Base-by-base conservation (phyloP, 2,113 vertebrate genomes). In the Promerops cafer region DNA sequence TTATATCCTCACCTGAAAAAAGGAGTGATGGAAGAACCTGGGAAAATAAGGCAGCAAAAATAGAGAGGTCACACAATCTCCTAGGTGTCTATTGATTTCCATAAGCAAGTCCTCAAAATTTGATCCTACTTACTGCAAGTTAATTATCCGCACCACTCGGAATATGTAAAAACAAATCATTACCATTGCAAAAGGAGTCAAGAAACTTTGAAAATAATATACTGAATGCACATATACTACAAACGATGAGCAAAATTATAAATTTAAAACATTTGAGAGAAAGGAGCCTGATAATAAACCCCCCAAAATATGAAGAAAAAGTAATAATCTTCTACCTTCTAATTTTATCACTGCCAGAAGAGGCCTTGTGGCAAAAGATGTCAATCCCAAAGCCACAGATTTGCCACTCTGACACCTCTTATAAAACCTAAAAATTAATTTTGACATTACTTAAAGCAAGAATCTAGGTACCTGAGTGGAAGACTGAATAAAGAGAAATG, bases 331-430 rank as follows among this genome's bases (percentile, higher is more conserved):
- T 56, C 65, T 80, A 40, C 40, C 24, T 96, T 89, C 74, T 94
- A 83, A 94, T 95, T 95, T 89, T 83, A 88, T 85, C 64, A 83
- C 35, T 23, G 45, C n/a, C 42, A 66, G 66, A 92, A 92, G 45
- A 89, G 18, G n/a, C 40, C 91, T 92, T 86, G 40, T 78, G 78
- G 90, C 47, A 83, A 96, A 93, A 95, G 59, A 54, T 10, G 60
- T 89, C 83, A 92, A 87, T 61, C 83, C 23, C 21, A 92, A 92
- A 94, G 69, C 12, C 7, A 9, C 27, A 75, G 28, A 30, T 76
- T 79, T 90, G 68, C 81, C 80, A 75, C 26, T 90, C 16, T 90
- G 39, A 60, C 52, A 80, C 17, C 40, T 66, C 33, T 63, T 35
- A 64, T 9, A 80, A 84, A 87, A 86, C 19, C 7, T 33, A 84